phyloP scores from a whole-genome alignment of 2,888 invertebrate genomes.

The Aromia moschata region DNA sequence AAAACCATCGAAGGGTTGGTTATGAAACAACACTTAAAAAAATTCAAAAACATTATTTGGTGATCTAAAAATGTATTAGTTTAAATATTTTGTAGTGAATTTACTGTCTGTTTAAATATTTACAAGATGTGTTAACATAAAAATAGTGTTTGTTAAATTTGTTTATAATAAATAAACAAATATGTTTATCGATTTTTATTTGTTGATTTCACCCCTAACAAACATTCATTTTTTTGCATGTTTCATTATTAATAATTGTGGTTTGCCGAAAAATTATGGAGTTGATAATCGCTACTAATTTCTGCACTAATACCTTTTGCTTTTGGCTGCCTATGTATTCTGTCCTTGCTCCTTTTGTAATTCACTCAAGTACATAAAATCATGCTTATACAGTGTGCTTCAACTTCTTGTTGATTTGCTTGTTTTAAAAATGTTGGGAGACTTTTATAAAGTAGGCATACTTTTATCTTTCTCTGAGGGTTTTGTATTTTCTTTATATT shows the following conservation, averaged over 20 bases:
- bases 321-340: slow-evolving; percentile 26
- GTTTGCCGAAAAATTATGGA: slow-evolving; percentile 50
- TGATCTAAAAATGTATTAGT: slow-evolving; percentile 12
- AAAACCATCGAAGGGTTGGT: slow-evolving; percentile 17
- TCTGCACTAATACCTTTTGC: slow-evolving; percentile 31
- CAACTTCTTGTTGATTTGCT: neutral
- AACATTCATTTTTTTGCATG: slow-evolving; percentile 15
- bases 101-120: slow-evolving; percentile 23
- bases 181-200: slow-evolving; percentile 38
- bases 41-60: neutral
- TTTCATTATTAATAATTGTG: slow-evolving; percentile 14
- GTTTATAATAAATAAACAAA: slow-evolving; percentile 48
- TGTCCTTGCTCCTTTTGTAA: neutral
- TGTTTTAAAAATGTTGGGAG: neutral
- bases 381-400: neutral
- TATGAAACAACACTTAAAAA: slow-evolving; percentile 9
- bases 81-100: slow-evolving; percentile 18
- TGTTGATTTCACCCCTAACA: slow-evolving; percentile 22
- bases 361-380: neutral
- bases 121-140: slow-evolving; percentile 27
- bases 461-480: too few species aligned
- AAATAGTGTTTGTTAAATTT: slow-evolving; percentile 44
- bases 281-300: slow-evolving; percentile 54
- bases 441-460: neutral
- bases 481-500: neutral